These are phyloP conservation scores for Marisa cornuarietis DNA, from an alignment of 1,140 invertebrate species.

Conservation along the genomic window DNA sequence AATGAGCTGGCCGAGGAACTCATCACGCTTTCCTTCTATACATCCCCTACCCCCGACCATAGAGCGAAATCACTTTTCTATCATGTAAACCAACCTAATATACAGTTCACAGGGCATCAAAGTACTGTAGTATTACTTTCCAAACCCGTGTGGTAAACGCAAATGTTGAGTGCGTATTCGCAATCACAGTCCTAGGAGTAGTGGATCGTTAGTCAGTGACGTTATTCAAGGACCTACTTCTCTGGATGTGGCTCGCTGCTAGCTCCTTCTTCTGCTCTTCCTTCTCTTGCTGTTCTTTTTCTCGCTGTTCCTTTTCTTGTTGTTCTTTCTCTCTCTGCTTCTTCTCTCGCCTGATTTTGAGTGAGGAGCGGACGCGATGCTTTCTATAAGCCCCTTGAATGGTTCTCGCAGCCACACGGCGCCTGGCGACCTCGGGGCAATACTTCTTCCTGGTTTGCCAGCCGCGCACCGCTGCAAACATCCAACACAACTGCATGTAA, in stretches of 20 bases:
- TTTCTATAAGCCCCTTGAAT: conserved; percentile 46
- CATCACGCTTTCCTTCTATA: too few relatives aligned
- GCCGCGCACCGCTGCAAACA: conserved; percentile 44
- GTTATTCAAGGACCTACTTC: conserved; percentile 31
- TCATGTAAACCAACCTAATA: too few relatives aligned
- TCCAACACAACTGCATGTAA: neutral
- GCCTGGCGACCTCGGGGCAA: conserved; percentile 31
- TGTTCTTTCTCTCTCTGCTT: conserved; percentile 29
- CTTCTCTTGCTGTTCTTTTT: conserved; percentile 30
- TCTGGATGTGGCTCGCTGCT: conserved; percentile 44
- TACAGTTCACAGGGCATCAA: too few relatives aligned
- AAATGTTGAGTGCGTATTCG: too few relatives aligned
- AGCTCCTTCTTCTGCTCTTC: conserved; percentile 25
- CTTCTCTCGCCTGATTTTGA: conserved; percentile 25
- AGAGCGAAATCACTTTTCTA: too few relatives aligned
- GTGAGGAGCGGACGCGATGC: conserved; percentile 27
- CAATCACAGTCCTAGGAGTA: too few relatives aligned
- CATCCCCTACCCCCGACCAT: too few relatives aligned
- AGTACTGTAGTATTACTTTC: too few relatives aligned
- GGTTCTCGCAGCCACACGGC: conserved; percentile 32
- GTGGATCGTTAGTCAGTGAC: too few relatives aligned
- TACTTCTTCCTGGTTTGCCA: conserved; percentile 36
- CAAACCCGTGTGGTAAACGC: too few relatives aligned
- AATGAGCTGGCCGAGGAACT: too few relatives aligned
- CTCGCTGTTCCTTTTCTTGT: conserved; percentile 29